A percentile compares a stretch with the other conserved stretches of the same genome.
Evolutionary conservation across 2,888 invertebrate species (phyloP).

Genomic region (Eilema depressum): DNA sequence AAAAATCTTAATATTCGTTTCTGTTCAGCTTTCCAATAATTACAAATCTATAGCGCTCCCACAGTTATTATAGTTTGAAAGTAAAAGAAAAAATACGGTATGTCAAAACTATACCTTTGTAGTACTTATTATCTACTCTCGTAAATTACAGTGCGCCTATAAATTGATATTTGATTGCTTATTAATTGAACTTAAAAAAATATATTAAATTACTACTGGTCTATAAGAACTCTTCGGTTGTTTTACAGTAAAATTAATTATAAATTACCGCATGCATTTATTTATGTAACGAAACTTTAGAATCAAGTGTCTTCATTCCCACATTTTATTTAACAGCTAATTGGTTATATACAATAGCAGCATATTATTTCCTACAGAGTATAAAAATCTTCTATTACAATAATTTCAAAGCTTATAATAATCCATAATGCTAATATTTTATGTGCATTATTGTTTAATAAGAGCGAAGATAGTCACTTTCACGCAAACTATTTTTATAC

Average conservation of each 20-base stretch:
- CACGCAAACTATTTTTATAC: slow-evolving; percentile 48
- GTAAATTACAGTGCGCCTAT: not conserved
- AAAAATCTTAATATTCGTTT: not conserved
- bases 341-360: slow-evolving; percentile 11
- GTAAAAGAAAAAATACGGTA: not conserved
- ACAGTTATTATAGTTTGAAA: not conserved
- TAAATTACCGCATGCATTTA: slow-evolving; percentile 7
- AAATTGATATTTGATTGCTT: slow-evolving; percentile 14
- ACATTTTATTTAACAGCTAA: slow-evolving; percentile 5
- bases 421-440: not conserved
- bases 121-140: slow-evolving; percentile 7
- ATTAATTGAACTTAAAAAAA: slow-evolving; percentile 8
- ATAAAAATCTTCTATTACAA: not conserved
- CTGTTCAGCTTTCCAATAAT: not conserved
- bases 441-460: not conserved
- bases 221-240: not conserved
- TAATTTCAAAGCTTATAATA: not conserved
- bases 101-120: not conserved
- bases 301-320: slow-evolving; percentile 11
- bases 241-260: not conserved
- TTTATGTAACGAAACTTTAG: slow-evolving; percentile 13
- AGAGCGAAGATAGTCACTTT: slow-evolving; percentile 49
- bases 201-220: not conserved
- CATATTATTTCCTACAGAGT: slow-evolving; percentile 6
- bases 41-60: not conserved